A percentile compares a stretch with the other conserved stretches of the same genome.
Conservation (phyloP, 2,888 invertebrate species). For the Coecobrya sp. region DNA sequence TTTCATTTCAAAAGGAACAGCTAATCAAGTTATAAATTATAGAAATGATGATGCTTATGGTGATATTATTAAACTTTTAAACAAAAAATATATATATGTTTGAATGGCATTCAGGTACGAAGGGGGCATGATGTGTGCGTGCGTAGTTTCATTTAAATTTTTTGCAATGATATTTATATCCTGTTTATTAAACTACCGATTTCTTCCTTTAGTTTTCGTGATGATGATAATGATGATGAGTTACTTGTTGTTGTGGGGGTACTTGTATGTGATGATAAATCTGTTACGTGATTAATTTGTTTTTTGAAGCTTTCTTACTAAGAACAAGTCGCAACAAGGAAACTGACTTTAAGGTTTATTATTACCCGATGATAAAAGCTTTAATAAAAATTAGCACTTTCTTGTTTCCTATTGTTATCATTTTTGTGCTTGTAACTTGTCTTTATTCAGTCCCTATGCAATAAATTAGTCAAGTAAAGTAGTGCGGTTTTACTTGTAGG, state of each 20-base stretch:
- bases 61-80: neutral
- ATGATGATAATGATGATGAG: neutral
- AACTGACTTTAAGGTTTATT: neutral
- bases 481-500: neutral
- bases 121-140: neutral
- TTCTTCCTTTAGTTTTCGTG: neutral
- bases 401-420: conserved; percentile 28
- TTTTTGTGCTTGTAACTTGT: neutral
- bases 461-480: neutral
- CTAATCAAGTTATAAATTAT: neutral
- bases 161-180: neutral
- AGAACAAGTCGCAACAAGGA: neutral
- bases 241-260: neutral
- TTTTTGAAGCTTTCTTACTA: neutral
- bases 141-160: neutral
- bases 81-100: neutral
- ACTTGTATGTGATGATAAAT: neutral
- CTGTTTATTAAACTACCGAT: neutral
- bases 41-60: neutral
- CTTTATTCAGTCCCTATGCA: neutral
- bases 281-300: neutral
- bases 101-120: neutral
- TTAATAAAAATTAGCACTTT: neutral
- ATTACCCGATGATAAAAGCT: neutral
- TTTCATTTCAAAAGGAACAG: neutral